Conservation (phyloP, 2,797 vertebrate genomes). For the Enteromius paludinosus region DNA sequence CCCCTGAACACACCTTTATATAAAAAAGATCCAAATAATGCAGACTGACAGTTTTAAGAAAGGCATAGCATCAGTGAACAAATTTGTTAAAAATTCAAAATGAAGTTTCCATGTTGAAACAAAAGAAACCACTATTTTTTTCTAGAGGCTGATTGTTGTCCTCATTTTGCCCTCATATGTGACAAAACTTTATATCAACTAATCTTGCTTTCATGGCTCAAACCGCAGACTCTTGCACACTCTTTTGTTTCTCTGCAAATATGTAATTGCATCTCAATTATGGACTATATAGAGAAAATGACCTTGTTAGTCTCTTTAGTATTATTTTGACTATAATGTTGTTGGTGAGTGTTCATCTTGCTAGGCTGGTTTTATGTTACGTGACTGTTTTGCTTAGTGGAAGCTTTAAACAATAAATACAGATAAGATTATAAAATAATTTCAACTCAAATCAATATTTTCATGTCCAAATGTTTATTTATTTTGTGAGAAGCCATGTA, state of each 20-base stretch:
- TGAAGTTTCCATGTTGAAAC: background rate
- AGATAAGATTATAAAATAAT: background rate
- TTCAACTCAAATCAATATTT: background rate
- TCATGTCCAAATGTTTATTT: conserved; percentile 4
- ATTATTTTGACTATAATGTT: background rate
- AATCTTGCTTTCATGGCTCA: background rate
- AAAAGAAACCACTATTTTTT: background rate
- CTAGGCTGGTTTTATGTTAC: background rate
- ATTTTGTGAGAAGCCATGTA: background rate
- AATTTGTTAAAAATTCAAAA: background rate
- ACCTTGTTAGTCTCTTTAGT: background rate
- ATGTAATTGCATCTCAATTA: background rate
- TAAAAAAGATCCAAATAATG: background rate
- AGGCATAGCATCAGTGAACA: background rate
- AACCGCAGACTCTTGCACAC: background rate
- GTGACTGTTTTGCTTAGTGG: background rate
- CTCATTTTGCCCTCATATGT: background rate
- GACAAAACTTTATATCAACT: background rate
- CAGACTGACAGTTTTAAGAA: background rate
- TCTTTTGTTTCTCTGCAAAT: background rate
- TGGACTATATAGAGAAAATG: background rate
- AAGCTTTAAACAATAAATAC: background rate
- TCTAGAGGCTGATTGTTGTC: background rate
- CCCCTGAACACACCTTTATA: background rate
- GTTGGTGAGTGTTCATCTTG: background rate